Percentiles rank a stretch among this genome's conserved stretches.
Evolutionary conservation across 2,888 invertebrate genomes (phyloP).

Genomic region (Alloplasta piceator): DNA sequence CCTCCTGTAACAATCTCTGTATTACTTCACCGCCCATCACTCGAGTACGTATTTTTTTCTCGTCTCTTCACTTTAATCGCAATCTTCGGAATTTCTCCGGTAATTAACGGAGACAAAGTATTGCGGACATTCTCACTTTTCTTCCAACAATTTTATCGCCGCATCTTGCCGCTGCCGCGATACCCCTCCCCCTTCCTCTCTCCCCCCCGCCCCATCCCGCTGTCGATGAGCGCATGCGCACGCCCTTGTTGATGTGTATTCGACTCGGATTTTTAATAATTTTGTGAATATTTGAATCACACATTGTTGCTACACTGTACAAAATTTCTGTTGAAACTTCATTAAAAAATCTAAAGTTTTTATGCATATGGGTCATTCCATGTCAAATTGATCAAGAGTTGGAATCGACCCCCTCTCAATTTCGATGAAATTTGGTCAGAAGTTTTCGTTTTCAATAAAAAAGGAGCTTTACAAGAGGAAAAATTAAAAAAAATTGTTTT

Average conservation of each 20-base stretch:
- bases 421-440: too few relatives aligned
- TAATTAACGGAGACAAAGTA: background rate
- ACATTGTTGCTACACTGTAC: background rate
- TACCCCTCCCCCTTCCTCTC: background rate
- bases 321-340: too few relatives aligned
- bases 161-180: slow-evolving; percentile 23
- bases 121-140: slow-evolving; percentile 10
- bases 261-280: slow-evolving; percentile 13
- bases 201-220: background rate
- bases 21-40: background rate
- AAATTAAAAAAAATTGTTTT: too few relatives aligned
- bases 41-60: slow-evolving; percentile 15
- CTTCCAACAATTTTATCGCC: slow-evolving; percentile 38
- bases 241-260: slow-evolving; percentile 33
- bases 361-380: too few relatives aligned
- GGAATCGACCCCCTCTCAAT: too few relatives aligned
- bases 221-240: slow-evolving; percentile 17
- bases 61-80: background rate
- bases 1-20: background rate
- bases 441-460: too few relatives aligned
- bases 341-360: too few relatives aligned
- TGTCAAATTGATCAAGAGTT: too few relatives aligned
- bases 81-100: background rate
- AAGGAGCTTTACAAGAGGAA: too few relatives aligned
- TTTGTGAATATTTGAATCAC: background rate